Conservation (phyloP, 2,113 vertebrate species). For the Alosa alosa region DNA sequence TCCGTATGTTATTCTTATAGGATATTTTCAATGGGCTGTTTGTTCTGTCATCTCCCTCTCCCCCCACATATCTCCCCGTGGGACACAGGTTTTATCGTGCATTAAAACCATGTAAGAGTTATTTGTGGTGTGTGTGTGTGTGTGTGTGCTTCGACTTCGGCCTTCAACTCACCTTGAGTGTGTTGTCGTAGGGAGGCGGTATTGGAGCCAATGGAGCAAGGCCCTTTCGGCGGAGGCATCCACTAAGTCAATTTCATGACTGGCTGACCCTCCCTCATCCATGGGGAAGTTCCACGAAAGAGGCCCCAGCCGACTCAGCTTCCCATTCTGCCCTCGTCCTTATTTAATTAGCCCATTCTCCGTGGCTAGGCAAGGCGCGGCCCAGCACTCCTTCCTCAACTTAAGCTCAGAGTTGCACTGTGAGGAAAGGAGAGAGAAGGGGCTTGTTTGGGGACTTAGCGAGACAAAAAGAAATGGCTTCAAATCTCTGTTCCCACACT, state of each 20-base stretch:
- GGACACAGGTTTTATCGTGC: not conserved
- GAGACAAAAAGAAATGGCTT: not conserved
- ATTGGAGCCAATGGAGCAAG: constrained; percentile 20
- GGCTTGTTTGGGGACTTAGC: not conserved
- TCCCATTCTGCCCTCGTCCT: not conserved
- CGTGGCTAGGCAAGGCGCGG: too few relatives aligned
- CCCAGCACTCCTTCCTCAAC: not conserved
- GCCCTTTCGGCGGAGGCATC: constrained; percentile 15
- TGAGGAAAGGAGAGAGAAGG: not conserved
- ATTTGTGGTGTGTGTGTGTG: not conserved
- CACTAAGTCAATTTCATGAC: constrained; percentile 42
- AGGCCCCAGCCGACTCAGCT: not conserved
- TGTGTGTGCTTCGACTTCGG: constrained; percentile 1
- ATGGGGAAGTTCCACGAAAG: constrained; percentile 15
- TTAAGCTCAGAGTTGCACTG: not conserved
- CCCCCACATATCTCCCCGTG: not conserved
- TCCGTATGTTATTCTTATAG: not conserved
- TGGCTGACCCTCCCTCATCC: constrained; percentile 33
- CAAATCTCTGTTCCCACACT: not conserved
- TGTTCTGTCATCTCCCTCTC: not conserved
- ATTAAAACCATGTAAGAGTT: not conserved
- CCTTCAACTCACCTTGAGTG: constrained; percentile 36
- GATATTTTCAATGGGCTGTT: not conserved
- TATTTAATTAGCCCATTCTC: constrained; percentile 3
- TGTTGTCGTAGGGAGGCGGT: not conserved